Conservation (phyloP, 2,113 vertebrate species). For the Thinocorus orbignyianus region DNA sequence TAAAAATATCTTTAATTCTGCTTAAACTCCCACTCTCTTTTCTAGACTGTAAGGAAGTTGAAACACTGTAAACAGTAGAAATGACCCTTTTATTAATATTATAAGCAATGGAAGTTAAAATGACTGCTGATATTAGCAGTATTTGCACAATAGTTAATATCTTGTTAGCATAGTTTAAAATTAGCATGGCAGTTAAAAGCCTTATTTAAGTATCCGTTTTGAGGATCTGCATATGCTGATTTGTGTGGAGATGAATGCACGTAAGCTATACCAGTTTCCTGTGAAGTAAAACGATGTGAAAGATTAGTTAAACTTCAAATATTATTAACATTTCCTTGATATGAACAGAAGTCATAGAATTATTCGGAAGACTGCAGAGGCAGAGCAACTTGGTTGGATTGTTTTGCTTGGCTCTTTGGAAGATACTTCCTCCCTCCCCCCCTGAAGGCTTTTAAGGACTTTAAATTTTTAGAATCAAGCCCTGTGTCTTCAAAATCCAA, state of each 20-base stretch:
- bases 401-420: neutral
- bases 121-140: neutral
- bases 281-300: neutral
- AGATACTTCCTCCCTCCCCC: neutral
- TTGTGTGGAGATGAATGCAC: neutral
- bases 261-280: neutral
- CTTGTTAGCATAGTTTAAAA: neutral
- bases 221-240: neutral
- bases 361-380: neutral
- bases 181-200: neutral
- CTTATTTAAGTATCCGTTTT: conserved; percentile 25
- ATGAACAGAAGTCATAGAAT: neutral
- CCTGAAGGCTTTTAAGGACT: neutral
- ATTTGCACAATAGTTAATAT: neutral
- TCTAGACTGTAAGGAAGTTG: neutral
- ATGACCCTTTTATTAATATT: conserved; percentile 2
- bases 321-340: neutral
- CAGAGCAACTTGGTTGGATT: neutral
- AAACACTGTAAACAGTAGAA: neutral
- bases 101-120: neutral
- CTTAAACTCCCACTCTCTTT: neutral
- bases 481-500: neutral
- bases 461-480: neutral
- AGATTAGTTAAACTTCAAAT: neutral
- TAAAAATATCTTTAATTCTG: neutral